Percentiles rank a stretch among this genome's conserved stretches.
These are phyloP conservation scores for Alectoris magna DNA, from an alignment of 2,797 vertebrate genomes.

Conservation along the genomic window DNA sequence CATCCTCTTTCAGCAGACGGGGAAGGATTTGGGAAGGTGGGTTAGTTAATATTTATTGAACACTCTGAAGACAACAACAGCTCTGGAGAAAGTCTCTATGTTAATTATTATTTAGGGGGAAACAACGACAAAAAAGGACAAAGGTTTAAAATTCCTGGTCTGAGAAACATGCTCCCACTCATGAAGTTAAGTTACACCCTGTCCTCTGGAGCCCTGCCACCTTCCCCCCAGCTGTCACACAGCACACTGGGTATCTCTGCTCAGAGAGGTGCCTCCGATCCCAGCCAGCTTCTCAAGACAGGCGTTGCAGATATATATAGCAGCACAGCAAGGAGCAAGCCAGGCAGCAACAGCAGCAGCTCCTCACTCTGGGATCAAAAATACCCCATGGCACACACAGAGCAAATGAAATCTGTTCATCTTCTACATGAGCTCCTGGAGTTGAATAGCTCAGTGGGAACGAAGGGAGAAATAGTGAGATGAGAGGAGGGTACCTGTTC, in stretches of 20 bases:
- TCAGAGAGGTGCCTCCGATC: background rate
- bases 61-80: background rate
- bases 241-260: background rate
- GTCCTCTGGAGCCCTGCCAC: background rate
- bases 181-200: background rate
- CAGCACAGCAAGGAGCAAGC: background rate
- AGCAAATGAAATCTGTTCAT: background rate
- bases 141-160: background rate
- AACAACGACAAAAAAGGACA: background rate
- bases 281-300: background rate
- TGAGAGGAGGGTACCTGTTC: background rate
- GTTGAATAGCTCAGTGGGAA: background rate
- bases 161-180: background rate
- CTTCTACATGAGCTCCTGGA: background rate
- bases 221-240: background rate
- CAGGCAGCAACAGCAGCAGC: background rate
- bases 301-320: background rate
- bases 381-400: background rate
- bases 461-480: background rate
- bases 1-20: background rate
- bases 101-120: background rate
- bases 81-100: background rate
- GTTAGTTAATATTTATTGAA: background rate
- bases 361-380: background rate
- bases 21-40: background rate